Evolutionary conservation across 2,888 invertebrate genomes (phyloP).

Genomic region (Thumatha senex): DNA sequence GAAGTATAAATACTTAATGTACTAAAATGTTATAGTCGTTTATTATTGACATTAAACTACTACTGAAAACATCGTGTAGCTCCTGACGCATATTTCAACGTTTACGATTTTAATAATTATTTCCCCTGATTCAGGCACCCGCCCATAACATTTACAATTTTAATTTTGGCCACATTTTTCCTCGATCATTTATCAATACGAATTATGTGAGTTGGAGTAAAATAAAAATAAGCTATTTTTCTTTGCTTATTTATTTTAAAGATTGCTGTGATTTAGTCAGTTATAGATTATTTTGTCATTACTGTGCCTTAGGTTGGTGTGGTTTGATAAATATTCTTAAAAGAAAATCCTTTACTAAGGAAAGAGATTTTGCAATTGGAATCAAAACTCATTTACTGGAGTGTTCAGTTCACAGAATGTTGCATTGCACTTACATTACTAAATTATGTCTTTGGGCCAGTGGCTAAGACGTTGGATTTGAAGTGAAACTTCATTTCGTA

Average conservation of each 20-base stretch:
- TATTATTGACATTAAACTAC: background rate
- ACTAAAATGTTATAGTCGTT: background rate
- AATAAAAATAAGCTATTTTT: slow-evolving; percentile 4
- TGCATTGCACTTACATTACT: background rate
- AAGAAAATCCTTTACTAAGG: too few species aligned
- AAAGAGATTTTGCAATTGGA: too few species aligned
- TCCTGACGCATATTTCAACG: background rate
- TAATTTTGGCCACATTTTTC: slow-evolving; percentile 7
- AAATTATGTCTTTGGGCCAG: too few species aligned
- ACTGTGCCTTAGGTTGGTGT: too few species aligned
- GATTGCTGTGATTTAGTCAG: background rate
- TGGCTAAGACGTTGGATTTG: too few species aligned
- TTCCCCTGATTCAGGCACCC: background rate
- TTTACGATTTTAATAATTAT: background rate
- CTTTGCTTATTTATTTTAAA: background rate
- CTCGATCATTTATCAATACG: slow-evolving; percentile 5
- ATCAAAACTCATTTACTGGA: too few species aligned
- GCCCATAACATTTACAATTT: slow-evolving; percentile 8
- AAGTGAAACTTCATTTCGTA: too few species aligned
- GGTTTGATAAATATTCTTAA: too few species aligned
- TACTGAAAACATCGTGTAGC: background rate
- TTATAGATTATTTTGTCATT: too few species aligned
- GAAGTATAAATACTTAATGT: too few species aligned
- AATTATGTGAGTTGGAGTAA: slow-evolving; percentile 2
- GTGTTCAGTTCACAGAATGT: background rate